Evolutionary conservation across 1,140 invertebrate genomes (phyloP).

Genomic region (roundworm (Caenorhabditis elegans)): WBcel235 BX284604.4:3163501-3164000

Average conservation of each 20-base stretch:
- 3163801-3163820: not conserved
- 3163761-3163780: not conserved
- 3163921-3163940: conserved; percentile 28
- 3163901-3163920: conserved; percentile 17
- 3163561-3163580: not conserved
- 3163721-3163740: not conserved
- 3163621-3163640: not conserved
- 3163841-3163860: not conserved
- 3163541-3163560: too few species aligned
- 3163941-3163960: not conserved
- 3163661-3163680: not conserved
- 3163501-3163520: not conserved
- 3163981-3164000: too few species aligned
- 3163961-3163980: not conserved
- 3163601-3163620: conserved; percentile 22
- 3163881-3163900: not conserved
- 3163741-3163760: conserved; percentile 30
- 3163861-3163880: not conserved
- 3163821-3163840: conserved; percentile 2
- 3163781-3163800: not conserved
- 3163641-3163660: not conserved
- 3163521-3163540: not conserved
- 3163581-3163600: not conserved
- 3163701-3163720: not conserved
- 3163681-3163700: not conserved